These are phyloP conservation scores for Agapostemon virescens DNA, from an alignment of 2,888 invertebrate genomes.

Conservation along the genomic window DNA sequence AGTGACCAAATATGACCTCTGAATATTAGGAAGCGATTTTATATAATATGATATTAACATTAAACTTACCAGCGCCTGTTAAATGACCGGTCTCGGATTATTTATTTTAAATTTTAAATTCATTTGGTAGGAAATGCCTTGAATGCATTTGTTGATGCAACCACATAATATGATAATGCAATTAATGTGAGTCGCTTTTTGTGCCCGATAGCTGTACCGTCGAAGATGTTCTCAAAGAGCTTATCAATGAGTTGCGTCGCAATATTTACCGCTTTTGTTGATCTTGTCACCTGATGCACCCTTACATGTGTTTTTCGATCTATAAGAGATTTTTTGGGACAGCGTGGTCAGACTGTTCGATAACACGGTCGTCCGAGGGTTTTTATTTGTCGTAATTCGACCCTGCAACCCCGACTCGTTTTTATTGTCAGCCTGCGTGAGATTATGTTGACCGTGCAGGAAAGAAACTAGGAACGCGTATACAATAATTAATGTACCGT, in stretches of 20 bases:
- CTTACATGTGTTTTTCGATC: constrained; percentile 70
- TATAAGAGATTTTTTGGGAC: constrained; percentile 50
- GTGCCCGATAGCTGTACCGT: too few relatives aligned
- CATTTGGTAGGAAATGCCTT: too few relatives aligned
- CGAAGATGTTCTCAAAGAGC: not conserved
- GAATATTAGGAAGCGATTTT: not conserved
- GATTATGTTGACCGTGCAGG: constrained; percentile 51
- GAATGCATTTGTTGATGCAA: too few relatives aligned
- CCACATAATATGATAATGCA: too few relatives aligned
- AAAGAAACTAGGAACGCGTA: constrained; percentile 49
- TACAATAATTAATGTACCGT: not conserved
- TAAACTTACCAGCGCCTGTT: too few relatives aligned
- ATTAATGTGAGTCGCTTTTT: too few relatives aligned
- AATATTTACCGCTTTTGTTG: constrained; percentile 66
- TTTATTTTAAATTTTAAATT: too few relatives aligned
- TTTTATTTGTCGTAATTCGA: constrained; percentile 25
- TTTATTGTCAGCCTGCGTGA: constrained; percentile 55
- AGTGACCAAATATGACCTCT: not conserved
- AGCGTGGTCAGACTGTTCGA: constrained; percentile 68
- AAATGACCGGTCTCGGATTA: too few relatives aligned
- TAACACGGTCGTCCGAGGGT: constrained; percentile 46
- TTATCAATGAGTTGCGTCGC: not conserved
- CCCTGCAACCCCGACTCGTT: constrained; percentile 25
- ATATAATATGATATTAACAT: not conserved
- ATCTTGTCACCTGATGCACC: constrained; percentile 74